These are phyloP conservation scores for Chunga burmeisteri DNA, from an alignment of 2,113 vertebrate genomes.

Conservation along the genomic window DNA sequence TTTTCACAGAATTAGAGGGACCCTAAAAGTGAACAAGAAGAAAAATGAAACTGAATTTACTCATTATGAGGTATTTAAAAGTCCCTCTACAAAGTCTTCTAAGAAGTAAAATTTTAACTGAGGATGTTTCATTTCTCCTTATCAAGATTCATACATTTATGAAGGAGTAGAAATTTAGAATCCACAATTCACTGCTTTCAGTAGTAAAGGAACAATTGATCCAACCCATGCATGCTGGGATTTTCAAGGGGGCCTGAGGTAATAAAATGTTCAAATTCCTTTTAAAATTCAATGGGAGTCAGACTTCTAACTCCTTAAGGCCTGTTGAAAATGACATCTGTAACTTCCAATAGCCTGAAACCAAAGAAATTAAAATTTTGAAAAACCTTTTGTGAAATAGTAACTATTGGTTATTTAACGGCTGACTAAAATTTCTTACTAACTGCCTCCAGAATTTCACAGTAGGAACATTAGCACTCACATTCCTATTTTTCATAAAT, in stretches of 20 bases:
- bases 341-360: neutral
- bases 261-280: neutral
- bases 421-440: slow-evolving; percentile 4
- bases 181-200: neutral
- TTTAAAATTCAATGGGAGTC: neutral
- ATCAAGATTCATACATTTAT: neutral
- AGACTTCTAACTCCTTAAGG: neutral
- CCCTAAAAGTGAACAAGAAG: neutral
- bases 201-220: neutral
- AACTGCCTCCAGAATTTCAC: neutral
- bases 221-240: neutral
- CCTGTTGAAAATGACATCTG: neutral
- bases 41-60: neutral
- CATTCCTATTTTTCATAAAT: slow-evolving; percentile 19
- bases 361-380: slow-evolving; percentile 4
- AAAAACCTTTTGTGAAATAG: neutral
- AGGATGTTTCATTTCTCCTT: neutral
- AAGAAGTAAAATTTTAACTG: neutral
- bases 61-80: neutral
- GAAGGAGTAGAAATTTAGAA: neutral
- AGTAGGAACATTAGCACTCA: neutral
- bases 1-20: neutral
- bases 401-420: slow-evolving; percentile 25
- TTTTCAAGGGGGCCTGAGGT: neutral
- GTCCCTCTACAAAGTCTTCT: neutral